These are phyloP conservation scores for Aelia acuminata DNA, from an alignment of 2,888 invertebrate species.

Conservation along the genomic window DNA sequence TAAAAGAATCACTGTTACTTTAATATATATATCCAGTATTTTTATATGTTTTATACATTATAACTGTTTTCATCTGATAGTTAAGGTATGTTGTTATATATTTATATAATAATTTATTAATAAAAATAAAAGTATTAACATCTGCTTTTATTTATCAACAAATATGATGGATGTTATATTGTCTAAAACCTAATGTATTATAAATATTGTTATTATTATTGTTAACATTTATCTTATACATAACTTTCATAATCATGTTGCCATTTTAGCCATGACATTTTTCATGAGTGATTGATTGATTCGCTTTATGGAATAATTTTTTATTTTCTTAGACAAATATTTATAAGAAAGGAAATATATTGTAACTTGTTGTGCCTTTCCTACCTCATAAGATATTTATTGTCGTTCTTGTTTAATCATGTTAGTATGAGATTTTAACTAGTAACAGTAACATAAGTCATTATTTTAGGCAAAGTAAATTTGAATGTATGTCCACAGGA, in stretches of 20 bases:
- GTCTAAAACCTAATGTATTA: neutral
- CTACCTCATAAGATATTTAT: conserved; percentile 18
- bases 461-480: neutral
- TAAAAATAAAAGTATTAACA: neutral
- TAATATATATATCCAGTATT: neutral
- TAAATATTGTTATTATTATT: conserved; percentile 11
- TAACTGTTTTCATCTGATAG: neutral
- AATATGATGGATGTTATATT: neutral
- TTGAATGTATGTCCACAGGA: neutral
- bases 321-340: conserved; percentile 17
- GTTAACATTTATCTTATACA: neutral
- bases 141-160: neutral
- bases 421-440: neutral
- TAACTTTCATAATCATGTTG: neutral
- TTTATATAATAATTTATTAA: neutral
- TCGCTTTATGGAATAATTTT: neutral
- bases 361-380: conserved; percentile 26
- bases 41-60: neutral
- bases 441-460: conserved; percentile 19
- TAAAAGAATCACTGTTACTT: neutral
- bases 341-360: neutral
- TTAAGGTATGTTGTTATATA: neutral
- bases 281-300: neutral
- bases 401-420: neutral
- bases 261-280: neutral